phyloP scores from a whole-genome alignment of 23 tunicate species.

The Botrylloides violaceus region DNA sequence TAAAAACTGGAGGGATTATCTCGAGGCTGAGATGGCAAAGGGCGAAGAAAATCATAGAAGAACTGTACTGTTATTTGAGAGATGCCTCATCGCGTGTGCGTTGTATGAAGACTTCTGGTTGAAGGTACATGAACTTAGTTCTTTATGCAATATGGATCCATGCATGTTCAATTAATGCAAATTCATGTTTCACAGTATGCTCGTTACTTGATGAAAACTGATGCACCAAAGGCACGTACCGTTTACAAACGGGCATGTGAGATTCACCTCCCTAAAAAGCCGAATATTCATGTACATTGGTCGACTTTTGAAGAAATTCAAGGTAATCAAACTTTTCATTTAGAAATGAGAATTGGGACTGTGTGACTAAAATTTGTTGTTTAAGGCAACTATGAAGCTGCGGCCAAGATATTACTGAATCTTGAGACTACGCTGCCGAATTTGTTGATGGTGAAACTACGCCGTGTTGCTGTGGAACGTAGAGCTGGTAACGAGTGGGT shows the following conservation, averaged over 20 bases:
- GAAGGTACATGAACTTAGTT: conserved; percentile 29
- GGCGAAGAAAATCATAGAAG: conserved; percentile 36
- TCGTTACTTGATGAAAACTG: conserved; percentile 51
- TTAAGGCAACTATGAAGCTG: conserved; percentile 41
- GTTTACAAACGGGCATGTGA: conserved; percentile 68
- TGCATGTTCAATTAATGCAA: too few relatives aligned
- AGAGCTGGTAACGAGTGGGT: conserved; percentile 51
- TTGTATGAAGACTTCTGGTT: conserved; percentile 94
- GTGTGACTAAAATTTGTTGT: neutral
- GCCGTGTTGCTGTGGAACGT: conserved; percentile 57
- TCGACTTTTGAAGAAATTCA: conserved; percentile 71
- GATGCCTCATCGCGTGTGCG: conserved; percentile 92
- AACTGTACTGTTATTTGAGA: conserved; percentile 55
- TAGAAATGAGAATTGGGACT: neutral
- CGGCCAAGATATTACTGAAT: conserved; percentile 44
- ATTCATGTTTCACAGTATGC: conserved; percentile 65
- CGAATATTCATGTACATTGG: conserved; percentile 91
- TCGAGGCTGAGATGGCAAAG: conserved; percentile 55
- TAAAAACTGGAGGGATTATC: conserved; percentile 86
- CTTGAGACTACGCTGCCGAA: conserved; percentile 52
- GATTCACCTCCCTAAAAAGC: conserved; percentile 84
- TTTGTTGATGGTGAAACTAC: conserved; percentile 68
- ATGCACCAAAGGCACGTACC: conserved; percentile 28
- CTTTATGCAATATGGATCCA: too few relatives aligned
- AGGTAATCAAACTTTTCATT: conserved; percentile 1